These are phyloP conservation scores for Scaptodrosophila lebanonensis DNA, from an alignment of 1,140 invertebrate genomes.

Conservation along the genomic window DNA sequence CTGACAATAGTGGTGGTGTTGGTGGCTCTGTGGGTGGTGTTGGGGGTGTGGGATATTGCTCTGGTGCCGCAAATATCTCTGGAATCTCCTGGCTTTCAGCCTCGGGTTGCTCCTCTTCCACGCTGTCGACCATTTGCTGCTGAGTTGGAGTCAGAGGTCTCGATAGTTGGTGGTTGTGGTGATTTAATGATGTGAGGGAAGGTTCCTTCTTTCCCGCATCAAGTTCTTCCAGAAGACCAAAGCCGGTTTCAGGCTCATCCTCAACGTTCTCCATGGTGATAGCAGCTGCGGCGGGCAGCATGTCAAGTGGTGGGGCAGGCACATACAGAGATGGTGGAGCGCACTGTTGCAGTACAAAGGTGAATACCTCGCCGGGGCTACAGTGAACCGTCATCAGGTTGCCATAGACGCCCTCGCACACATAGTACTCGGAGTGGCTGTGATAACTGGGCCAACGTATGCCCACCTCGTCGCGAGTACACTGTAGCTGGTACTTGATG, in stretches of 20 bases:
- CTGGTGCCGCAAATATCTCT: conserved; percentile 4
- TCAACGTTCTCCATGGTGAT: conserved; percentile 36
- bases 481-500: conserved; percentile 56
- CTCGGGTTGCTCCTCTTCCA: conserved; percentile 18
- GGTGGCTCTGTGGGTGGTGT: conserved; percentile 52
- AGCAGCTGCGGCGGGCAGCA: conserved; percentile 49
- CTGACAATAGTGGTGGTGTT: conserved; percentile 41
- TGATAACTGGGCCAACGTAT: conserved; percentile 74
- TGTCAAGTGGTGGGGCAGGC: conserved; percentile 51
- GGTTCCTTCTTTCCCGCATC: too few relatives aligned
- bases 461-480: conserved; percentile 51
- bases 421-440: conserved; percentile 67
- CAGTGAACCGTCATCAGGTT: conserved; percentile 52
- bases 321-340: conserved; percentile 48
- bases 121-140: conserved; percentile 2
- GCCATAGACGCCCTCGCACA: conserved; percentile 48
- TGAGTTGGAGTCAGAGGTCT: not conserved
- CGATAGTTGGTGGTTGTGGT: conserved; percentile 34
- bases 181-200: too few relatives aligned
- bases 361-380: conserved; percentile 62
- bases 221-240: not conserved
- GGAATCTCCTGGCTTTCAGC: conserved; percentile 11
- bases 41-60: conserved; percentile 41
- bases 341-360: conserved; percentile 68
- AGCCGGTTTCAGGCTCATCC: conserved; percentile 21